These are phyloP conservation scores for Sylvia borin DNA, from an alignment of 2,797 vertebrate species.

Conservation along the genomic window DNA sequence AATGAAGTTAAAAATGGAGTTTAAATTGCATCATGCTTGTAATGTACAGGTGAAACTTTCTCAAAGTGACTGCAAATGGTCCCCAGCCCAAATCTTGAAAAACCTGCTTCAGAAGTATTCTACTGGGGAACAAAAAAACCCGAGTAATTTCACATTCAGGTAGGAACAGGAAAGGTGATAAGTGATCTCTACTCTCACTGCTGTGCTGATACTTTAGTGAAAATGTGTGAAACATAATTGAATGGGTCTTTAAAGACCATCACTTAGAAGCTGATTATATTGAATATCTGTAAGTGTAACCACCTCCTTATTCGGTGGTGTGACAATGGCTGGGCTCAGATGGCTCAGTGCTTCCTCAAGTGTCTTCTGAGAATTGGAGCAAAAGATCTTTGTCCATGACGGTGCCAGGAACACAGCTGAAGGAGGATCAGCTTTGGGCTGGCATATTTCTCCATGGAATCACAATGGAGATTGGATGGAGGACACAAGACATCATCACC, in stretches of 20 bases:
- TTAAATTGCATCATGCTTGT: slow-evolving; percentile 3
- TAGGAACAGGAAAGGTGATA: slow-evolving; percentile 6
- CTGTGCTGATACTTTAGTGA: neutral
- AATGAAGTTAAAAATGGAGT: neutral
- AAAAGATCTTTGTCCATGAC: neutral
- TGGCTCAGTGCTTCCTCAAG: neutral
- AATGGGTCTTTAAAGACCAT: slow-evolving; percentile 5
- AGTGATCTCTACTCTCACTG: neutral
- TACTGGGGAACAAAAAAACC: neutral
- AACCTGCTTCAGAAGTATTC: neutral
- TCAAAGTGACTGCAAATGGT: slow-evolving; percentile 7
- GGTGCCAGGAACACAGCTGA: neutral
- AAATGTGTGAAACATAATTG: slow-evolving; percentile 5
- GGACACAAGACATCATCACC: rapidly evolving
- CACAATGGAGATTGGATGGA: too few species aligned
- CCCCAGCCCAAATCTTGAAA: neutral
- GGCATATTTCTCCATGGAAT: neutral
- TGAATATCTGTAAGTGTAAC: neutral
- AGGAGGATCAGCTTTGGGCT: neutral
- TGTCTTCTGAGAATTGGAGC: neutral
- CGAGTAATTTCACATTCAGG: neutral
- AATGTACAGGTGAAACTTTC: neutral
- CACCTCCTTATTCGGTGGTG: neutral
- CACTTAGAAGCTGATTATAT: neutral
- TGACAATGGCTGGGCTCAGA: neutral